Evolutionary conservation across 1,140 invertebrate species (phyloP).

Genomic region (Dinoponera quadriceps): DNA sequence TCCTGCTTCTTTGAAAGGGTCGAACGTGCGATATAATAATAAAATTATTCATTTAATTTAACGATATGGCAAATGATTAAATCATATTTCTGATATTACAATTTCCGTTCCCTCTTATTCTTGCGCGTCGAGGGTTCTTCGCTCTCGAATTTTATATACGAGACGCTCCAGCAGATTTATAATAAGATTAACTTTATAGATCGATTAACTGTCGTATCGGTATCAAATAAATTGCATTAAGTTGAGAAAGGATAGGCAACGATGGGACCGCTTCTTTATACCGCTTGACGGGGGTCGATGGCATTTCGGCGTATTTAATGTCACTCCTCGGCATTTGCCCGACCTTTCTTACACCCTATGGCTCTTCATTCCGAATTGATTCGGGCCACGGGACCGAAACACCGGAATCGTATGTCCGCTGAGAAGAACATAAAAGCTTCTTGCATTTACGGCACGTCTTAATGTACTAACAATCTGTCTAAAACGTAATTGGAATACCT

Average conservation of each 20-base stretch:
- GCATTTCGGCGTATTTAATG: conserved; percentile 72
- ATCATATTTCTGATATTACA: conserved; percentile 11
- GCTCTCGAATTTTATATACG: neutral
- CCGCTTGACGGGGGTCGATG: conserved; percentile 39
- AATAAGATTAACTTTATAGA: too few species aligned
- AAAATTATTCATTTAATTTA: conserved; percentile 41
- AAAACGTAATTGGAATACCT: neutral
- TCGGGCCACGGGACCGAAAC: conserved; percentile 30
- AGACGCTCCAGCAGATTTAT: neutral
- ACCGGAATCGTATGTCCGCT: neutral
- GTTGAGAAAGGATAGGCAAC: conserved; percentile 4
- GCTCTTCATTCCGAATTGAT: conserved; percentile 33
- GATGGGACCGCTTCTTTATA: conserved; percentile 14
- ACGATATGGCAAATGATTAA: conserved; percentile 31
- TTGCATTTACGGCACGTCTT: too few species aligned
- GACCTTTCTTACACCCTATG: conserved; percentile 66
- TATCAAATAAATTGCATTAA: neutral
- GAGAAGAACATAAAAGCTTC: neutral
- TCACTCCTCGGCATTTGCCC: conserved; percentile 70
- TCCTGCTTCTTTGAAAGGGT: conserved; percentile 10
- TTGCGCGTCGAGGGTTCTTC: neutral
- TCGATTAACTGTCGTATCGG: conserved; percentile 6
- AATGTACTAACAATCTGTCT: neutral
- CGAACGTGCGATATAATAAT: neutral
- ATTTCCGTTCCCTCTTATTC: neutral